Percentiles rank a stretch among this genome's conserved stretches.
Conservation (phyloP, 2,888 invertebrate genomes). For the Lepidochrysops patricia region DNA sequence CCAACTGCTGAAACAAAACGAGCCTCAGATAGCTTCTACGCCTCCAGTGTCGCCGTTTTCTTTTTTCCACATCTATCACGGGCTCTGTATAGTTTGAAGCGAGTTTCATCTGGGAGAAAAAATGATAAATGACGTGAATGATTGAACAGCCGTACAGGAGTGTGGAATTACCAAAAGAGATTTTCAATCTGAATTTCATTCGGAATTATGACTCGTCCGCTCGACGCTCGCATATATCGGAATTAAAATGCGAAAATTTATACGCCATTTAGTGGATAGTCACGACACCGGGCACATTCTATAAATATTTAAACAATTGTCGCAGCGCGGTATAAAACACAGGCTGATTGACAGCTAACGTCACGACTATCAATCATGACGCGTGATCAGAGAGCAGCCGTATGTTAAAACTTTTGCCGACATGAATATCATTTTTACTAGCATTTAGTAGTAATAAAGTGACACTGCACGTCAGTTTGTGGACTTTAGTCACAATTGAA, state of each 20-base stretch:
- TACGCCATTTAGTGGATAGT: conserved; percentile 52
- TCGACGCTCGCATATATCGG: conserved; percentile 39
- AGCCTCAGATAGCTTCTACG: conserved; percentile 61
- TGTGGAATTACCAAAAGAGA: conserved; percentile 49
- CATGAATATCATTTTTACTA: conserved; percentile 19
- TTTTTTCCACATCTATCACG: conserved; percentile 61
- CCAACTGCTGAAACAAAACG: conserved; percentile 62
- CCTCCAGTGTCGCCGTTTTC: conserved; percentile 40
- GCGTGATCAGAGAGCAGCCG: conserved; percentile 40
- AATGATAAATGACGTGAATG: conserved; percentile 69
- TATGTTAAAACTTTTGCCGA: conserved; percentile 26
- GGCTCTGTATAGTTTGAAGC: conserved; percentile 54
- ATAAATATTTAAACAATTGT: conserved; percentile 64
- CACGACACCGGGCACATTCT: conserved; percentile 44
- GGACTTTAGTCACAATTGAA: conserved; percentile 39
- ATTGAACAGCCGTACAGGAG: conserved; percentile 60
- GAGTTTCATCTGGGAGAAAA: conserved; percentile 55
- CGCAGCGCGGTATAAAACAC: conserved; percentile 53
- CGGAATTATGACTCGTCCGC: conserved; percentile 33
- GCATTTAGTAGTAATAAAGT: not conserved
- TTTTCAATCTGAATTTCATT: conserved; percentile 40
- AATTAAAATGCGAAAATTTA: conserved; percentile 50
- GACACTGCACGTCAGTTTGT: conserved; percentile 26
- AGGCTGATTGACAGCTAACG: conserved; percentile 60
- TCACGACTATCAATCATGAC: conserved; percentile 58